These are phyloP conservation scores for Corvus hawaiiensis DNA, from an alignment of 2,113 vertebrate species.

Conservation along the genomic window DNA sequence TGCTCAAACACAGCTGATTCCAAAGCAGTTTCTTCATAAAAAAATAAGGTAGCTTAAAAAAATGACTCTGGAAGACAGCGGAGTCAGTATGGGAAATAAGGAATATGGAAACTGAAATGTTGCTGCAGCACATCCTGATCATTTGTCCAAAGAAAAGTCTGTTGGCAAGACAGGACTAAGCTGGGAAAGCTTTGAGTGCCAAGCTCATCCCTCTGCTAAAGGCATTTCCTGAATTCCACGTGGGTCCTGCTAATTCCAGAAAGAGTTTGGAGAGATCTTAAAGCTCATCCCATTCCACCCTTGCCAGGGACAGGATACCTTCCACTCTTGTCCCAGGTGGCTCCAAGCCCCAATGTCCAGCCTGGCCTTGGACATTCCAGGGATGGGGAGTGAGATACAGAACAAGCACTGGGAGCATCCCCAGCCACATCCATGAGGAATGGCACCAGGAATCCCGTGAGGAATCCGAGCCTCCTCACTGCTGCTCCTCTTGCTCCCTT, in stretches of 20 bases:
- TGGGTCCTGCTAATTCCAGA: neutral
- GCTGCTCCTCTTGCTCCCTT: neutral
- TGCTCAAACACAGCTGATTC: neutral
- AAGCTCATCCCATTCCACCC: rapidly evolving
- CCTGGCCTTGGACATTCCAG: rapidly evolving
- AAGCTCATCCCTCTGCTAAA: neutral
- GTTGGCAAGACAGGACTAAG: neutral
- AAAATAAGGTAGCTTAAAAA: neutral
- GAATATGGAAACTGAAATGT: neutral
- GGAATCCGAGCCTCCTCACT: neutral
- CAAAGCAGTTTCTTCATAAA: neutral
- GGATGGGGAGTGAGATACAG: neutral
- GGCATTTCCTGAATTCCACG: neutral
- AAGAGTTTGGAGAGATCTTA: no score
- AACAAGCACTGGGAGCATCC: neutral
- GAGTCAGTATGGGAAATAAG: neutral
- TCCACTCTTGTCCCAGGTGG: rapidly evolving
- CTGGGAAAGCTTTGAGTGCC: neutral
- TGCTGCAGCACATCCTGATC: neutral
- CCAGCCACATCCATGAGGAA: neutral
- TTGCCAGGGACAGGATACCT: neutral
- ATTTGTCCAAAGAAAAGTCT: neutral
- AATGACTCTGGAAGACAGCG: neutral
- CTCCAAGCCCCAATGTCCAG: neutral
- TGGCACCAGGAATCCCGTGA: no score